These are phyloP conservation scores for western clawed frog (Xenopus tropicalis) DNA, from an alignment of 2,113 vertebrate genomes.

Conservation along the genomic window DNA sequence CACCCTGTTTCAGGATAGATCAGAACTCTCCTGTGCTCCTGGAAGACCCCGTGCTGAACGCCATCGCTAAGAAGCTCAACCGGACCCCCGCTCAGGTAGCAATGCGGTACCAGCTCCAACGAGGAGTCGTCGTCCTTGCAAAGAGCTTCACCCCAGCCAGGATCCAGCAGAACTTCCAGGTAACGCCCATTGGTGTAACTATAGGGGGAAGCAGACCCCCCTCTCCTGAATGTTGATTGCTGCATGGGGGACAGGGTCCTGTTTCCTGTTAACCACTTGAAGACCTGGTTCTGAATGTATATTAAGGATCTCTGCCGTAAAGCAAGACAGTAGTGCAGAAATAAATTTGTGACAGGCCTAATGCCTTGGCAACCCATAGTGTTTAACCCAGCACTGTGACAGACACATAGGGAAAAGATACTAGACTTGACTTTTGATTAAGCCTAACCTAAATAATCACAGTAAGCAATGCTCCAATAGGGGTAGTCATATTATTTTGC, in stretches of 20 bases:
- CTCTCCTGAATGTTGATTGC: constrained; percentile 44
- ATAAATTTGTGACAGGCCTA: too few species aligned
- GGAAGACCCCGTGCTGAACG: constrained; percentile 38
- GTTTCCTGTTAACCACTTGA: constrained; percentile 68
- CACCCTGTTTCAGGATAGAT: constrained; percentile 4
- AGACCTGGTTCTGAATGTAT: constrained; percentile 65
- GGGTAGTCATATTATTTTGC: too few species aligned
- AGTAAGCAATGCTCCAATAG: too few species aligned
- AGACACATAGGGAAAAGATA: too few species aligned
- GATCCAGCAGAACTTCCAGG: constrained; percentile 50
- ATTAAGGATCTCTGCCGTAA: constrained; percentile 15
- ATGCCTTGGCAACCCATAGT: too few species aligned
- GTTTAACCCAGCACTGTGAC: too few species aligned
- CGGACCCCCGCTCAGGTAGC: constrained; percentile 40
- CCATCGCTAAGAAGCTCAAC: constrained; percentile 45
- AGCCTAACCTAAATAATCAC: too few species aligned
- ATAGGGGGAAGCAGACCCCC: constrained; percentile 41
- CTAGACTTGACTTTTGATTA: constrained; percentile 60
- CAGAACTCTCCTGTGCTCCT: constrained; percentile 35
- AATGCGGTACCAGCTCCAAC: constrained; percentile 46
- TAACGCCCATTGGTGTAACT: constrained; percentile 29
- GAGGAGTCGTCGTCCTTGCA: constrained; percentile 38
- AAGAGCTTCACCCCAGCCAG: constrained; percentile 42
- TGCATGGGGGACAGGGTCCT: constrained; percentile 42
- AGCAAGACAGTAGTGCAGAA: too few species aligned